phyloP scores from a whole-genome alignment of 1,140 invertebrate genomes.

The Formica selysi region DNA sequence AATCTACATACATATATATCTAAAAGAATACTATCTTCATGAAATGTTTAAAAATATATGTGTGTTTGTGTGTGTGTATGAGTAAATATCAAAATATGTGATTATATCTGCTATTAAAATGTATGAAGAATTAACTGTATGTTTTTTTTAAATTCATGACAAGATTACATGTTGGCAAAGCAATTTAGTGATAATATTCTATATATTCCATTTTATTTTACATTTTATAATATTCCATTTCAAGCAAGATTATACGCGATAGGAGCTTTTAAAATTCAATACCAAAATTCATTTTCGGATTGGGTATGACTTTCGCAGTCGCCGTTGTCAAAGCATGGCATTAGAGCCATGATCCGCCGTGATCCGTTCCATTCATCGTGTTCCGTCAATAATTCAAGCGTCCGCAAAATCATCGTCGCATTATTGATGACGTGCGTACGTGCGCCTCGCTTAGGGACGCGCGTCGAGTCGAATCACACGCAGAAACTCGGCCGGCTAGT shows the following conservation, averaged over 20 bases:
- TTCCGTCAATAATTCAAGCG: slow-evolving; percentile 62
- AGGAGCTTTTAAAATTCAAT: background rate
- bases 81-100: slow-evolving; percentile 1
- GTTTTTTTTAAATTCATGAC: background rate
- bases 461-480: slow-evolving; percentile 48
- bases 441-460: slow-evolving; percentile 41
- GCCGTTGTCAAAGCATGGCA: slow-evolving; percentile 2
- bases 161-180: background rate
- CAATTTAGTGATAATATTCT: background rate
- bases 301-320: slow-evolving; percentile 22
- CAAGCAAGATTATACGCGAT: background rate
- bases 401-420: slow-evolving; percentile 49
- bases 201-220: background rate
- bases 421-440: slow-evolving; percentile 59
- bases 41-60: background rate
- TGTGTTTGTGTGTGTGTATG: background rate
- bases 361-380: slow-evolving; percentile 66
- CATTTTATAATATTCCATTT: background rate
- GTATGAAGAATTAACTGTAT: background rate
- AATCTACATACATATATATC: background rate
- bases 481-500: slow-evolving; percentile 31
- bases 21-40: background rate
- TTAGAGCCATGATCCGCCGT: slow-evolving; percentile 37
- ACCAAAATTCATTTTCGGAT: slow-evolving; percentile 38
- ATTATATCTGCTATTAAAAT: background rate